Conservation (phyloP, 2,797 vertebrate species). For the Tokudaia tokunoshimensis region DNA sequence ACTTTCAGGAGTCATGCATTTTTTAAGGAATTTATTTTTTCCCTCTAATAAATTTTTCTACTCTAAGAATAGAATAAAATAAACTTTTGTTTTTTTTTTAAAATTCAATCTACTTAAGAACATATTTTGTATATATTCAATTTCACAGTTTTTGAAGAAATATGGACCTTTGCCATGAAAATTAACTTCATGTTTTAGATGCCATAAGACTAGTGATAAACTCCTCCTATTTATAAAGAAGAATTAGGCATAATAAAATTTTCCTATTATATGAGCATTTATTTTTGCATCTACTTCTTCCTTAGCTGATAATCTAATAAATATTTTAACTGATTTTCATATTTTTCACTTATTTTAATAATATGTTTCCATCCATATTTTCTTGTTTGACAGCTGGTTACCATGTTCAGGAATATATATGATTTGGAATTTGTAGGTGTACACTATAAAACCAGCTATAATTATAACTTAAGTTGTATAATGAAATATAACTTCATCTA, state of each 20-base stretch:
- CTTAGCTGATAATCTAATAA: not conserved
- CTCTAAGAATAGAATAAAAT: not conserved
- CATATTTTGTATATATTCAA: conserved; percentile 6
- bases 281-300: not conserved
- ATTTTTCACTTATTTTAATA: conserved; percentile 25
- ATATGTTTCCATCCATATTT: not conserved
- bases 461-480: not conserved
- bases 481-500: not conserved
- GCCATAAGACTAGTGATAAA: not conserved
- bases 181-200: conserved; percentile 47
- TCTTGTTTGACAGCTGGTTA: not conserved
- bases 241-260: conserved; percentile 11
- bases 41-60: not conserved
- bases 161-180: conserved; percentile 16
- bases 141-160: conserved; percentile 53
- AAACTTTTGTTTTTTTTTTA: not conserved
- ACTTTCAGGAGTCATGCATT: not conserved
- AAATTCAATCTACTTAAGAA: conserved; percentile 11
- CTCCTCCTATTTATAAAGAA: not conserved
- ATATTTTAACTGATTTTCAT: conserved; percentile 22
- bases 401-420: not conserved
- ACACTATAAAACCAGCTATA: not conserved
- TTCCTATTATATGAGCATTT: conserved; percentile 1
- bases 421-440: not conserved
- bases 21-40: not conserved